Evolutionary conservation across 2,113 vertebrate genomes (phyloP).

Genomic region (Microtus ochrogaster): DNA sequence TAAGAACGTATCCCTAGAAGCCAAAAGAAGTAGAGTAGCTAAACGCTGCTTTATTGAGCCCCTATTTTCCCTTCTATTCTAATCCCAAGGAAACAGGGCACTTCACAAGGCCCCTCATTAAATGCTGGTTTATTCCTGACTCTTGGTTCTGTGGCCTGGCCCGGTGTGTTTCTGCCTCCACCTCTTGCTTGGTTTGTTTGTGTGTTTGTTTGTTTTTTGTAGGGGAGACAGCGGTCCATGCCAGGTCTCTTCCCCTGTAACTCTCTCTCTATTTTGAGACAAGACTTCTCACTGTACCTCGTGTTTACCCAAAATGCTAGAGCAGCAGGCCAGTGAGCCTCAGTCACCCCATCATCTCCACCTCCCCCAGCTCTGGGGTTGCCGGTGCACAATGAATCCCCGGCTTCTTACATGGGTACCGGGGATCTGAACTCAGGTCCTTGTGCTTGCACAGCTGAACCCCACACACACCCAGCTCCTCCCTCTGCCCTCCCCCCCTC

Average conservation of each 20-base stretch:
- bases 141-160: neutral
- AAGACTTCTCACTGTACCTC: neutral
- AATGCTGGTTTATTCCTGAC: neutral
- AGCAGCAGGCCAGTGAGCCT: neutral
- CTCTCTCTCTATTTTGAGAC: neutral
- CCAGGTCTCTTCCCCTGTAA: neutral
- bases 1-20: neutral
- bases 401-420: neutral
- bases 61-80: neutral
- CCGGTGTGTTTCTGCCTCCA: fast-evolving
- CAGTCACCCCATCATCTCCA: neutral
- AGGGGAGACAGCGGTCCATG: neutral
- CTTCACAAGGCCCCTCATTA: neutral
- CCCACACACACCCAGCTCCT: neutral
- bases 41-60: fast-evolving
- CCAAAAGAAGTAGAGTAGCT: neutral
- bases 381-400: neutral
- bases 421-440: neutral
- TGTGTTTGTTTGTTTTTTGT: neutral
- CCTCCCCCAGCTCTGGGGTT: neutral
- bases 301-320: neutral
- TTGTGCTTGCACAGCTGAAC: too few species aligned
- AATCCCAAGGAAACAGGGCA: neutral
- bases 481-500: neutral
- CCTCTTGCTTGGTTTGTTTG: neutral